These are phyloP conservation scores for Serrognathus titanus DNA, from an alignment of 2,888 invertebrate genomes.

Conservation along the genomic window DNA sequence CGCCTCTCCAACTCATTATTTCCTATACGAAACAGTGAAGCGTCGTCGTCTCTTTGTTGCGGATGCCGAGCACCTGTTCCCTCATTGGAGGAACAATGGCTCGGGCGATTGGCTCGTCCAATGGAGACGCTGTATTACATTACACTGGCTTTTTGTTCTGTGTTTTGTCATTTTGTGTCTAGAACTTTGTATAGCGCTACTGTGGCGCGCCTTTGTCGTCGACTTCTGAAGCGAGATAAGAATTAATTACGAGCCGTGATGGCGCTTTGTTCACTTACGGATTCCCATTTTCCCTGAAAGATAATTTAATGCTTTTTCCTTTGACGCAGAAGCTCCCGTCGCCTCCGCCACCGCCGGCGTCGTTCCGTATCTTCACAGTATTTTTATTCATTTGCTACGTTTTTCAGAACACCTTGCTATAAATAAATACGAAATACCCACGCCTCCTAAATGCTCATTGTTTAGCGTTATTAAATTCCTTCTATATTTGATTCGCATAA, in stretches of 20 bases:
- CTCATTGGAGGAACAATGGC: slow-evolving; percentile 40
- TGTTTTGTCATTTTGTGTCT: slow-evolving; percentile 50
- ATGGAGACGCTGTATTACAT: slow-evolving; percentile 27
- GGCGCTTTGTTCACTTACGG: slow-evolving; percentile 45
- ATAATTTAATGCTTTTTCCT: slow-evolving; percentile 45
- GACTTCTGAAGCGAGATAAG: slow-evolving; percentile 51
- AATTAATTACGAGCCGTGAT: slow-evolving; percentile 52
- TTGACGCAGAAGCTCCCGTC: not conserved
- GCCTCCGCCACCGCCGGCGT: too few relatives aligned
- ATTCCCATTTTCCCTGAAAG: slow-evolving; percentile 45
- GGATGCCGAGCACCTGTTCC: slow-evolving; percentile 42
- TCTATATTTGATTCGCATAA: too few relatives aligned
- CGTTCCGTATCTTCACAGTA: too few relatives aligned
- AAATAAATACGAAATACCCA: too few relatives aligned
- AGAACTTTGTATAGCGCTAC: slow-evolving; percentile 47
- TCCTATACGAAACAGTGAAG: slow-evolving; percentile 29
- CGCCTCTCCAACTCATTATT: slow-evolving; percentile 27
- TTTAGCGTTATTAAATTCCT: too few relatives aligned
- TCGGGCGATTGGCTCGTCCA: slow-evolving; percentile 45
- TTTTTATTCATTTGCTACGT: too few relatives aligned
- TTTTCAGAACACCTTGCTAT: too few relatives aligned
- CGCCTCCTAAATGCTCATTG: too few relatives aligned
- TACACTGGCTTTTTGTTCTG: slow-evolving; percentile 42
- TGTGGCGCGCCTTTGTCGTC: slow-evolving; percentile 43
- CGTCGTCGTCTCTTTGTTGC: slow-evolving; percentile 29